Base-by-base conservation (phyloP, 2,113 vertebrate species). In the Xiphophorus maculatus region DNA sequence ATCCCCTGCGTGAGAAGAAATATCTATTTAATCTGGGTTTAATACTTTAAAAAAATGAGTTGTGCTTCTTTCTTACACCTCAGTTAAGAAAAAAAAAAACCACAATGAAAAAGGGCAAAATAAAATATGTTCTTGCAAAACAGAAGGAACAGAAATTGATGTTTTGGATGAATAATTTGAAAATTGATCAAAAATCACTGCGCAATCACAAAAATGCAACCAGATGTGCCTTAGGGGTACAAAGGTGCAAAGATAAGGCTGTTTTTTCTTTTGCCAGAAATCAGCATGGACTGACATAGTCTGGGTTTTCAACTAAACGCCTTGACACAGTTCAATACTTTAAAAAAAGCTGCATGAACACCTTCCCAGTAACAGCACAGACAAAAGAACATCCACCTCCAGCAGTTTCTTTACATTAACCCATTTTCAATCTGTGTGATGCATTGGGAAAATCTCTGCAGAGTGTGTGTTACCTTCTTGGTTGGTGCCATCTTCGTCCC, bases 231-330 rank as follows among this genome's bases (percentile, higher is more conserved):
- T 15, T 11, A 67, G 40, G 60, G 60, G 69, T 87, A 17, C 84
- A 81, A 84, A 88, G 63, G 79, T 88, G 11, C 67, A 75, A 69
- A 82, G 76, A 84, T 86, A 87, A 87, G 83, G 61, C 3, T 32
- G 5, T 8, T 61, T 73, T 65, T 5, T 42, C 4, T 25, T 19
- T 54, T 22, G 5, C 1, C 12, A 6, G 25, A 54, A 35, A 7
- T 48, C 66, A 27, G 74, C 48, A 15, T 27, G 12, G 28, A 70
- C 83, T 0, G 30, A 61, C 84, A 66, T 32, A 69, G 6, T 67
- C 77, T 66, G 33, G 64, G n/a, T 77, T 2, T 72, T 73, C 67
- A 66, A 81, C 40, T 74, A 48, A 66, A 54, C 13, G 14, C 9
- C n/a, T 37, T 44, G 44, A 63, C 35, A 62, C 25, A 42, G 17